Conservation (phyloP, 2,888 invertebrate genomes). For the Hyppa rectilinea region DNA sequence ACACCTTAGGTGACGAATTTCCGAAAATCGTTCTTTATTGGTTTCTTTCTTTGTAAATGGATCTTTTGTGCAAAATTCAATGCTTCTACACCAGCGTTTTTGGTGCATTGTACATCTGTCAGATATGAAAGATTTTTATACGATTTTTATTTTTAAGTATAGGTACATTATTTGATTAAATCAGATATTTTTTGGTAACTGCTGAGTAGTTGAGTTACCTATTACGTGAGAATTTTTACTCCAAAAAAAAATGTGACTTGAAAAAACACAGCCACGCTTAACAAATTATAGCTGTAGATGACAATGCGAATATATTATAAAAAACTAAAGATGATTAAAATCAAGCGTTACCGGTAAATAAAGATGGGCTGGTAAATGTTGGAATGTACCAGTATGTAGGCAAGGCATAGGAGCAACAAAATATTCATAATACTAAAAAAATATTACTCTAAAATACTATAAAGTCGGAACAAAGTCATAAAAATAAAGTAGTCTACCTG, state of each 20-base stretch:
- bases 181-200: no score
- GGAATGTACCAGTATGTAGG: neutral
- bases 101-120: no score
- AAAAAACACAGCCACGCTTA: neutral
- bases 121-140: no score
- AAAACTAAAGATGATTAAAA: conserved; percentile 7
- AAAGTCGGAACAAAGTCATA: conserved; percentile 14
- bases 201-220: neutral
- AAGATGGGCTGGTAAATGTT: neutral
- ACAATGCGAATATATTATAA: neutral
- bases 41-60: no score
- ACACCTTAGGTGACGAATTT: no score
- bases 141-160: neutral
- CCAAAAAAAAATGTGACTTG: neutral
- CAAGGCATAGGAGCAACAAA: neutral
- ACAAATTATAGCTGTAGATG: conserved; percentile 20
- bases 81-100: no score
- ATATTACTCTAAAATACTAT: neutral
- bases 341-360: neutral
- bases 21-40: no score
- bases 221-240: neutral
- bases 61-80: no score
- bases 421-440: neutral
- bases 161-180: neutral
- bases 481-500: conserved; percentile 22